A percentile compares a stretch with the other conserved stretches of the same genome.
These are phyloP conservation scores for Drepanosiphum platanoidis DNA, from an alignment of 2,888 invertebrate species.

Conservation along the genomic window DNA sequence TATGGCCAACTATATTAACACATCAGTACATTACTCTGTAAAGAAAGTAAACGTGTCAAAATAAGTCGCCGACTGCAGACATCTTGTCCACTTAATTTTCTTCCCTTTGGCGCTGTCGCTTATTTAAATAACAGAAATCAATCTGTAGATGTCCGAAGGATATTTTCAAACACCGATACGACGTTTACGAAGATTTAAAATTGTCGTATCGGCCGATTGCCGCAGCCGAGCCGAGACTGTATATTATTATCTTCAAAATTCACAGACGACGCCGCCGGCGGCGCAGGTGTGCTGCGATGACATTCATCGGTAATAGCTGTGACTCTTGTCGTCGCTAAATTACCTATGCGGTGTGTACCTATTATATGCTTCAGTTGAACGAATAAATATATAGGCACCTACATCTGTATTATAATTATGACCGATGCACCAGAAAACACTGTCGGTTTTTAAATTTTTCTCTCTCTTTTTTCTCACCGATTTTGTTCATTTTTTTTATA, in stretches of 20 bases:
- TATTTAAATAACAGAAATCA: too few relatives aligned
- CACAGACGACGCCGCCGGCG: not conserved
- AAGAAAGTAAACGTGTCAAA: too few relatives aligned
- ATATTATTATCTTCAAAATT: not conserved
- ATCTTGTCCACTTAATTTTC: not conserved
- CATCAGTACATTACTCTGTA: too few relatives aligned
- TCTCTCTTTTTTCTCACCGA: not conserved
- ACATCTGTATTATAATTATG: not conserved
- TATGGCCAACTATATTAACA: too few relatives aligned
- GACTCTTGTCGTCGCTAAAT: not conserved
- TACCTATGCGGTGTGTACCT: not conserved
- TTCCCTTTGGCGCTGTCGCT: too few relatives aligned
- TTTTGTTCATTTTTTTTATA: not conserved
- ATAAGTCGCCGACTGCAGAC: too few relatives aligned
- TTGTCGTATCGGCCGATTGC: too few relatives aligned
- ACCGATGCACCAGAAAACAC: not conserved
- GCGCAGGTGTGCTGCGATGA: not conserved
- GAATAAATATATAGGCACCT: not conserved
- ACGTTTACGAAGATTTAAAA: not conserved
- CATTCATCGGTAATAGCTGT: not conserved
- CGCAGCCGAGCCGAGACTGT: not conserved
- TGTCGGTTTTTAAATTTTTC: not conserved
- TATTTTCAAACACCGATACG: not conserved
- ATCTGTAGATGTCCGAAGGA: too few relatives aligned
- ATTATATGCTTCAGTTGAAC: constrained; percentile 5